Base-by-base conservation (phyloP, 1,140 invertebrate genomes). In the Tachypleus tridentatus region DNA sequence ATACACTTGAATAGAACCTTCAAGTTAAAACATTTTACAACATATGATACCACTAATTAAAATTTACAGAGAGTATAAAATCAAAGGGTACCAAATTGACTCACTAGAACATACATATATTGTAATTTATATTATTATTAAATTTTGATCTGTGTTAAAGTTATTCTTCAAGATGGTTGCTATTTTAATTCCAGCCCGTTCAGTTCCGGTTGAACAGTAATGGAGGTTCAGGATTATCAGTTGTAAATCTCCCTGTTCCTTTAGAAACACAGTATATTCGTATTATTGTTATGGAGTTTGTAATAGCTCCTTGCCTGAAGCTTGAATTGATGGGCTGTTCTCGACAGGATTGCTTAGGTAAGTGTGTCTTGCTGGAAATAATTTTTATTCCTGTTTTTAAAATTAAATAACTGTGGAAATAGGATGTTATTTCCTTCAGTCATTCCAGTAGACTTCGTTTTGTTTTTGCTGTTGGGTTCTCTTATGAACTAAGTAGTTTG, bases 241-340 rank as follows among this genome's bases (percentile, higher is more conserved):
- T 94, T 51, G 75, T 97, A 3, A 94, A 94, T 73, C 76, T 97
- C 10, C 92, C 92, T 1, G 83, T 89, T 67, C 90, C 93, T 0
- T 89, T 97, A 66, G 93, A 97, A 78, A 88, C 93, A 0, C 85
- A 91, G 68, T 95, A 87, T 70, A 78, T 97, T 8, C 86, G 87
- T 69, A 89, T 97, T 74, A 86, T 88, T 64, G 87, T 97, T 62
- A 89, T 82, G 78, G 90, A 94, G 74, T 97, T 88, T 73, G 83
- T 89, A 4, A 85, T 83, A 4, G 89, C 89, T 4, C 93, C 92
- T 4, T 97, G 93, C 72, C 77, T 96, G 62, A 89, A 92, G 75
- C 74, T 97, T 53, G 94, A 97, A 81, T 81, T 96, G 11, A 93
- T 96, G 86, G 93, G 93, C 5, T 97, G 93, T 76, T 89, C 88